Base-by-base conservation (phyloP, 2,888 invertebrate species). In the Drosophila incognita region DNA sequence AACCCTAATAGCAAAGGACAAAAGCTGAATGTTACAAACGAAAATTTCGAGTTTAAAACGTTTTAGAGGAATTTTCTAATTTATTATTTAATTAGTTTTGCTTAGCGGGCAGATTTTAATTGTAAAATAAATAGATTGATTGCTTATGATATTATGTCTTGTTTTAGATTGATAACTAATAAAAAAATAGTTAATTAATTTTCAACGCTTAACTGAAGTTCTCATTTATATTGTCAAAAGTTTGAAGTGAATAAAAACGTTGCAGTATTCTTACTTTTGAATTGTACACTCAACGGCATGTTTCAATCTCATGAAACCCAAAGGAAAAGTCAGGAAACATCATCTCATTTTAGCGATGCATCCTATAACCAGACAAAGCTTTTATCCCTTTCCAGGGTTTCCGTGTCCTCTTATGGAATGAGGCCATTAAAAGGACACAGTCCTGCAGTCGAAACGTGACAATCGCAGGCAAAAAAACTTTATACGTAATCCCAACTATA, bases 401-500 rank as follows among this genome's bases (percentile, higher is more conserved):
- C 3, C 1, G 8, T 5, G n/a, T 24, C 29, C 4, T 38, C 13
- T 13, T 18, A 29, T 38, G 4, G n/a, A 29, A 2, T 10, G 10
- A 21, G 18, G 18, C 35, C 24, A 4, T 7, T 27, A 49, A 15
- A 18, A 5, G 27, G 24, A 27, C 24, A 27, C 6, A 6, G 2
- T 24, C 2, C 52, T 52, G n/a, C n/a, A 18, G 5, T 21, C 6
- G 29, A 27, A 21, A 13, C n/a, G 13, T 24, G 10, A 7, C 4
- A 48, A 18, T 4, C 18, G 35, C 2, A 72, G 29, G 11, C 67
- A 79, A 11, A 63, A 7, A 18, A 64, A 68, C 1, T 73, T 77
- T 8, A 29, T 73, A 1, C 49, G 66, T n/a, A 84, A 79, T 69
- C 76, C 81, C 0, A 86, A 77, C 54, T 70, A 70, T 36, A 31